A percentile compares a stretch with the other conserved stretches of the same genome.
These are phyloP conservation scores for Haplotaxodon microlepis DNA, from an alignment of 2,113 vertebrate species.

Conservation along the genomic window DNA sequence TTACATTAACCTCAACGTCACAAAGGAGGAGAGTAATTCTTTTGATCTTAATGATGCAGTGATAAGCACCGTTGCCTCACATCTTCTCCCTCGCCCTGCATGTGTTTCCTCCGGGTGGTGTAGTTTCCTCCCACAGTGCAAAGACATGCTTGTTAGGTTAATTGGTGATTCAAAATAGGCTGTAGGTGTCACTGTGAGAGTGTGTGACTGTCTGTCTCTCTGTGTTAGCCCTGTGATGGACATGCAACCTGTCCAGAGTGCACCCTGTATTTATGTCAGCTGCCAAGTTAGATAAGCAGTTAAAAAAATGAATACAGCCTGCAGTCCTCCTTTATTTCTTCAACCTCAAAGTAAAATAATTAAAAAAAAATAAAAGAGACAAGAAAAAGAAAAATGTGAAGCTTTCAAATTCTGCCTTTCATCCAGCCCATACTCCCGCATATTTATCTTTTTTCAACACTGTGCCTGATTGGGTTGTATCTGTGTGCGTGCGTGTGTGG, in stretches of 20 bases:
- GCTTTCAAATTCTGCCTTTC: not conserved
- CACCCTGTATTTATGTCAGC: not conserved
- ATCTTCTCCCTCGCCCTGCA: not conserved
- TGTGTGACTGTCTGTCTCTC: not conserved
- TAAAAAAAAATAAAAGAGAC: not conserved
- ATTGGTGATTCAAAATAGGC: not conserved
- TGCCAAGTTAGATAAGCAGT: not conserved
- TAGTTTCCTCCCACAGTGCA: not conserved
- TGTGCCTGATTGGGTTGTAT: not conserved
- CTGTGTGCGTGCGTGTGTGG: not conserved
- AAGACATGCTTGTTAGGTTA: not conserved
- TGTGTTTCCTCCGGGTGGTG: not conserved
- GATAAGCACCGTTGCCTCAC: not conserved
- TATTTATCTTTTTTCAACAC: not conserved
- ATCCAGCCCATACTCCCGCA: not conserved
- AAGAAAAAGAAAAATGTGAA: not conserved
- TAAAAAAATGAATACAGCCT: not conserved
- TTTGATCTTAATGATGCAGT: not conserved
- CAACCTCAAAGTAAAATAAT: not conserved
- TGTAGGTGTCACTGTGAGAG: not conserved
- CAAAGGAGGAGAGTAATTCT: not conserved
- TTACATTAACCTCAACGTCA: not conserved
- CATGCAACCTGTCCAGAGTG: not conserved
- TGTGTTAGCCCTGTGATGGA: not conserved
- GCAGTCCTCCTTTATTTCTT: not conserved